Conservation (phyloP, 1,140 invertebrate species). For the Apis laboriosa region DNA sequence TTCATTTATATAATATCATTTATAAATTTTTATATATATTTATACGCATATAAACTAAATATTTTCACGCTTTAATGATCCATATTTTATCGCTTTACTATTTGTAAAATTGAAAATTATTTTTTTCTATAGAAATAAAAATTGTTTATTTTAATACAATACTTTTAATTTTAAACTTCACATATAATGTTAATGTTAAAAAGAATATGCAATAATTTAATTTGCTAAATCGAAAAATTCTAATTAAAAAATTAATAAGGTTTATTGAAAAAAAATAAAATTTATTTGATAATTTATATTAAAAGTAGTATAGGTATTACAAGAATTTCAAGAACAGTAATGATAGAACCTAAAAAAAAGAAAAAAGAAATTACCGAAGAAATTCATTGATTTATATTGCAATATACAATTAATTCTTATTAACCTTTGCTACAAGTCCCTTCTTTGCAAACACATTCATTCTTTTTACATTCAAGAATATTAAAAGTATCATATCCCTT, state of each 20-base stretch:
- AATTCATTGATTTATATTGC: constrained; percentile 19
- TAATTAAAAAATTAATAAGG: not conserved
- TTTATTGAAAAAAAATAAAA: not conserved
- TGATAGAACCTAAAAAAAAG: not conserved
- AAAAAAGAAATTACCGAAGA: not conserved
- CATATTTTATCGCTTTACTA: too few relatives aligned
- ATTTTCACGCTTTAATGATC: too few relatives aligned
- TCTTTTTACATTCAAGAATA: constrained; percentile 48
- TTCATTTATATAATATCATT: too few relatives aligned
- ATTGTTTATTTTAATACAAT: too few relatives aligned
- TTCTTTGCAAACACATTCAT: constrained; percentile 53
- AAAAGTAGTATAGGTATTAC: not conserved
- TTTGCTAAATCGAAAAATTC: not conserved
- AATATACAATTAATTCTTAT: constrained; percentile 31
- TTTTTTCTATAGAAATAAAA: too few relatives aligned
- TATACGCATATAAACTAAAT: too few relatives aligned
- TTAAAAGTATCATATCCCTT: not conserved
- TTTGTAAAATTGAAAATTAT: too few relatives aligned
- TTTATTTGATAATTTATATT: not conserved
- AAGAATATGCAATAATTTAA: not conserved
- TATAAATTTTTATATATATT: too few relatives aligned
- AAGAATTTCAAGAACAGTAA: not conserved
- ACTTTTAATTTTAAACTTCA: not conserved
- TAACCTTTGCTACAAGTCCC: constrained; percentile 58
- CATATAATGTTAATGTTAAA: not conserved